Base-by-base conservation (phyloP, 2,888 invertebrate species). In the Mycalesis mineus region DNA sequence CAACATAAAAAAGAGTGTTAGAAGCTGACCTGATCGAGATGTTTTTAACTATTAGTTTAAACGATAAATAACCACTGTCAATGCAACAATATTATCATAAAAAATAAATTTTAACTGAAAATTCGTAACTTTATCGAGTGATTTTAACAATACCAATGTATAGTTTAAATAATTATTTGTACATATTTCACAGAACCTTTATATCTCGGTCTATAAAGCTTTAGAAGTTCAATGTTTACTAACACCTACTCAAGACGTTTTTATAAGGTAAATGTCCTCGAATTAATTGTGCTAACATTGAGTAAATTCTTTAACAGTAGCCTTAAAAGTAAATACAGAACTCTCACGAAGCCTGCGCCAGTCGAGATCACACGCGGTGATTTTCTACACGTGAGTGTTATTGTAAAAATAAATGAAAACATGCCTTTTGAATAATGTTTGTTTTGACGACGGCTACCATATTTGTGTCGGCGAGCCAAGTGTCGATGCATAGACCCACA, bases 401-500 rank as follows among this genome's bases (percentile, higher is more conserved):
- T 82, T 81, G 84, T 60, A 57, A 62, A 62, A 86, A 84, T 82
- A 84, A 86, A 86, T 84, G 78, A 77, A 84, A 82, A 84, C 80
- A 82, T 74, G 68, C 71, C 72, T 82, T 83, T 78, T 80, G 80
- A 82, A 81, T 83, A 75, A 84, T 83, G 83, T 86, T 88, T 89
- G 82, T 87, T 89, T 82, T 84, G 84, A 80, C 83, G 74, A 70
- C 70, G 68, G 75, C 78, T 74, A 77, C 78, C 75, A 80, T 79
- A 81, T 84, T 82, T 78, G 79, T 72, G 72, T 70, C 71, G 71
- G 65, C 62, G 68, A 67, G 72, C 66, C 68, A 71, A 73, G 78
- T 80, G 83, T 77, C 77, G 81, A 81, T 80, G 74, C 72, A 76
- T 74, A 75, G 88, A 87, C 88, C 88, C 88, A 88, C 89, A 86